Evolutionary conservation across 2,888 invertebrate species (phyloP).

Genomic region (Standfussiana lucernea): DNA sequence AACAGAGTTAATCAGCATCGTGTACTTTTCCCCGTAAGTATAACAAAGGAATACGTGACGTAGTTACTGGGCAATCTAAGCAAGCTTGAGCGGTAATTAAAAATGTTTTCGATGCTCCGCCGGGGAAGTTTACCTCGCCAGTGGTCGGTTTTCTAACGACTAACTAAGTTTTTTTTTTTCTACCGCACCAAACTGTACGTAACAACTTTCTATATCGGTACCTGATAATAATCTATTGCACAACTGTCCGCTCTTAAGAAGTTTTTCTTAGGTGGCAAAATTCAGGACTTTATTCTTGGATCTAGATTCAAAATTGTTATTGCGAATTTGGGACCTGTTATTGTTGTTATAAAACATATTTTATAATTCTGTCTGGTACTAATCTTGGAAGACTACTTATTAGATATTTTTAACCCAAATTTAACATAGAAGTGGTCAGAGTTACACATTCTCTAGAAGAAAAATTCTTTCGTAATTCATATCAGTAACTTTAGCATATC

Average conservation of each 20-base stretch:
- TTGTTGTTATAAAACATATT: neutral
- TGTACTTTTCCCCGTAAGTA: slow-evolving; percentile 23
- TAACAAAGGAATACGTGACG: slow-evolving; percentile 52
- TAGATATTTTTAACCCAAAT: neutral
- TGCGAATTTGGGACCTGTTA: slow-evolving; percentile 5
- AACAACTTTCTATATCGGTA: slow-evolving; percentile 61
- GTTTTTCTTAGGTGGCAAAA: slow-evolving; percentile 22
- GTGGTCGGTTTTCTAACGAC: slow-evolving; percentile 47
- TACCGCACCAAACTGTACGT: slow-evolving; percentile 41
- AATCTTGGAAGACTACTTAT: neutral
- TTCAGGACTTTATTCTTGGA: neutral
- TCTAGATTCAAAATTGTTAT: slow-evolving; percentile 1
- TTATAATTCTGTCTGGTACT: neutral
- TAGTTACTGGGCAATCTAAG: slow-evolving; percentile 43
- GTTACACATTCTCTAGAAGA: neutral
- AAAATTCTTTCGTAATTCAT: slow-evolving; percentile 7
- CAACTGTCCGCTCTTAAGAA: slow-evolving; percentile 22
- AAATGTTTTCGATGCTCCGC: slow-evolving; percentile 58
- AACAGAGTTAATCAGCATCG: slow-evolving; percentile 27
- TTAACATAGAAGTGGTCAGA: neutral
- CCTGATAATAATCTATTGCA: slow-evolving; percentile 51
- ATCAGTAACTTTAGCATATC: slow-evolving; percentile 2
- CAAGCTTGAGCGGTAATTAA: slow-evolving; percentile 57
- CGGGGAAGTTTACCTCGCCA: slow-evolving; percentile 52
- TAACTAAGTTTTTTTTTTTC: slow-evolving; percentile 46